Percentiles rank a stretch among this genome's conserved stretches.
Evolutionary conservation across 2,888 invertebrate species (phyloP).

Genomic region (Himalopsyche anomala): DNA sequence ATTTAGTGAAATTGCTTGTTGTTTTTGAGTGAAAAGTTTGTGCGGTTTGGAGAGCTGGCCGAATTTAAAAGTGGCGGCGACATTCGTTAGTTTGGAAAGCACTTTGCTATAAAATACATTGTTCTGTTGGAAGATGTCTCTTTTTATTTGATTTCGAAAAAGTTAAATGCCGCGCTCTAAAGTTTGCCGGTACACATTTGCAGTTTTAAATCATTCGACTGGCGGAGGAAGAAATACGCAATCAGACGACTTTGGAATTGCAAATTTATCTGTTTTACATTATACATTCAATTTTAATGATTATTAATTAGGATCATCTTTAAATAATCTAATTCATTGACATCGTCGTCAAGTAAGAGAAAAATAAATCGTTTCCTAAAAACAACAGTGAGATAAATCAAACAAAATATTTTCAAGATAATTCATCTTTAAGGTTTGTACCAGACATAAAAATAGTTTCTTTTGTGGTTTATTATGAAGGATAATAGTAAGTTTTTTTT

Average conservation of each 20-base stretch:
- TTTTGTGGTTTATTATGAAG: no score
- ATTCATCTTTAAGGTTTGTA: no score
- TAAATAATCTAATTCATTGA: no score
- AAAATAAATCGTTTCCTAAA: no score
- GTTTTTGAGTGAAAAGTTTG: constrained; percentile 43
- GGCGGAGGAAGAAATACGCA: neutral
- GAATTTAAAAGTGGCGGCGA: constrained; percentile 22
- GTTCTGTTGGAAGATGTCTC: constrained; percentile 5
- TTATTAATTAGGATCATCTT: no score
- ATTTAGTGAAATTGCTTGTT: constrained; percentile 55
- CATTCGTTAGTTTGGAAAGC: constrained; percentile 26
- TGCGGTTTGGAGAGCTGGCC: constrained; percentile 4
- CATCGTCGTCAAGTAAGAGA: no score
- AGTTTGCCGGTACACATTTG: constrained; percentile 29
- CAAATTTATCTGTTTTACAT: no score
- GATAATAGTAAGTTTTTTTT: no score
- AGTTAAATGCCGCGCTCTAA: constrained; percentile 11
- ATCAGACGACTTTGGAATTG: neutral
- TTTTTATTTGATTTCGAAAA: constrained; percentile 30
- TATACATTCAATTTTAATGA: no score
- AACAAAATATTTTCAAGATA: no score
- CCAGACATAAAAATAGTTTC: no score
- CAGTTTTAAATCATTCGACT: neutral
- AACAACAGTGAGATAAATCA: no score
- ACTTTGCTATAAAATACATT: constrained; percentile 12